Base-by-base conservation (phyloP, 2,797 vertebrate genomes). In the Pseudomugil tenellus region DNA sequence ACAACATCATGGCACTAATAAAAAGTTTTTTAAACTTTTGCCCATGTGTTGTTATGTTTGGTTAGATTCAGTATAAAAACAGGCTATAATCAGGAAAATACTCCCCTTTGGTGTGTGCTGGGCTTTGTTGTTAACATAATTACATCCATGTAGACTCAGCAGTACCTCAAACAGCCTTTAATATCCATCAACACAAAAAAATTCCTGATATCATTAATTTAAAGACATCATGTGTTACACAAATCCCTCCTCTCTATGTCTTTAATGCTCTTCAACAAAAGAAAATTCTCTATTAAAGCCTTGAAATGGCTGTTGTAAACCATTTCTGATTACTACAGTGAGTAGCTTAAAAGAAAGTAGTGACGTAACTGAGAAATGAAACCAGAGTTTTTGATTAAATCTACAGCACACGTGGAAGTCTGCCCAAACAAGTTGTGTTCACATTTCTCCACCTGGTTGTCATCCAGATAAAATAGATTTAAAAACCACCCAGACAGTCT, bases 401-500 rank as follows among this genome's bases (percentile, higher is more conserved):
- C 77, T 70, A 63, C 70, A 67, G 56, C 62, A 87, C 81, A 80
- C 76, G 66, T 63, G 69, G 67, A 70, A 65, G 72, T 63, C 69
- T 52, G 39, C 39, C 65, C 77, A 84, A 70, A 63, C 19, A 21
- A 79, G 69, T 68, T 71, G 68, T 83, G 87, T 69, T 80, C 67
- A 65, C 69, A 63, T 76, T 66, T 69, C 62, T 63, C 70, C 32
- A 49, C 32, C 65, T 79, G 63, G 29, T 67, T 73, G 31, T 74
- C 70, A 85, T 88, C 66, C 29, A 35, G 61, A 73, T 80, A 83
- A 83, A 77, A 84, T 52, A 31, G 53, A 79, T 79, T 86, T 79
- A 49, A 58, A 87, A 92, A 87, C 81, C 87, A 63, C 82, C 81
- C 63, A 64, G 67, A 85, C 81, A 82, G 84, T 80, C 68, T 87